A percentile compares a stretch with the other conserved stretches of the same genome.
Conservation (phyloP, 1,140 invertebrate genomes). For the Aphis craccivora region DNA sequence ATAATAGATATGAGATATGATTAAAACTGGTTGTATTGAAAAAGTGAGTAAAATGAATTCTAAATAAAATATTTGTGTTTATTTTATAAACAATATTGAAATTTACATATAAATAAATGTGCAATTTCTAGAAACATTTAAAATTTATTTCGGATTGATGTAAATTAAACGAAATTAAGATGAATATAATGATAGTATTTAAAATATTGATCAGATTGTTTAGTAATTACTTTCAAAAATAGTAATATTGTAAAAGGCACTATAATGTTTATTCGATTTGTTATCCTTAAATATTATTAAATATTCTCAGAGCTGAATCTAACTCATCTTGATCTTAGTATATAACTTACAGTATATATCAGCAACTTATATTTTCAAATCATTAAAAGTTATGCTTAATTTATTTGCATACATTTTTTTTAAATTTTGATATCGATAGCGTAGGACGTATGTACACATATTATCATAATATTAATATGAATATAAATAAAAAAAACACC, state of each 20-base stretch:
- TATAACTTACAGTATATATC: neutral
- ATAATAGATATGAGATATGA: neutral
- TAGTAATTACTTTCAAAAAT: neutral
- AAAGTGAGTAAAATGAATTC: neutral
- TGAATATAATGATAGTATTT: neutral
- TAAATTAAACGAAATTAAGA: neutral
- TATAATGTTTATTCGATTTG: neutral
- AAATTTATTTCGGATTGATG: neutral
- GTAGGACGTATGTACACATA: neutral
- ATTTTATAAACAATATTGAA: neutral
- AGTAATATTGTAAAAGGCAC: neutral
- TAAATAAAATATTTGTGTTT: neutral
- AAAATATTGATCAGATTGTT: constrained; percentile 14
- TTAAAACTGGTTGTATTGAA: neutral
- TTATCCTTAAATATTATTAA: neutral
- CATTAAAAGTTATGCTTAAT: neutral
- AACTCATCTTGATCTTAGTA: neutral
- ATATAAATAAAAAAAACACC: neutral
- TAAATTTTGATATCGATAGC: neutral
- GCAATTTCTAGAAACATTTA: neutral
- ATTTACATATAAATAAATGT: neutral
- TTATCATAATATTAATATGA: neutral
- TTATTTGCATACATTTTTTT: neutral
- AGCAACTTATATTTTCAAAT: neutral
- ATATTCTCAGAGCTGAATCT: neutral